A percentile compares a stretch with the other conserved stretches of the same genome.
Evolutionary conservation across 1,140 invertebrate genomes (phyloP).

Genomic region (Drosophila setifemur): DNA sequence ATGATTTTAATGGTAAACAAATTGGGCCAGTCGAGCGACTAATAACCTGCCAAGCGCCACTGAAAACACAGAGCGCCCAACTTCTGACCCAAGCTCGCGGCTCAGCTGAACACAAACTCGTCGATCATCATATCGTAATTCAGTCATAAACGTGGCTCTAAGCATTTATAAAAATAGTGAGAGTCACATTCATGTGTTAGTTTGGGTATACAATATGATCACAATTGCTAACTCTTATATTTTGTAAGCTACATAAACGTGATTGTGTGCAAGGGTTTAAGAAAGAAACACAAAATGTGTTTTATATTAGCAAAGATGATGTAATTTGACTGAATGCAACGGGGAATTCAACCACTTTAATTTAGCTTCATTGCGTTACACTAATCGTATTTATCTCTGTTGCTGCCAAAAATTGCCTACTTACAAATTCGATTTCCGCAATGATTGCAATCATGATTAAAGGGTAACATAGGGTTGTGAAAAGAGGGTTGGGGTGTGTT

Average conservation of each 20-base stretch:
- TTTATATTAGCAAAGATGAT: too few species aligned
- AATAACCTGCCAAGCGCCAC: slow-evolving; percentile 50
- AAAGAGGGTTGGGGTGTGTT: not conserved
- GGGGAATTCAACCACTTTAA: slow-evolving; percentile 11
- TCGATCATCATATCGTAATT: slow-evolving; percentile 54
- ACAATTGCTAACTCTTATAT: not conserved
- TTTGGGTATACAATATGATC: not conserved
- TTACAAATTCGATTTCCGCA: slow-evolving; percentile 76
- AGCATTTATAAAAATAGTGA: slow-evolving; percentile 63
- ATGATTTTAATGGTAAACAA: slow-evolving; percentile 70
- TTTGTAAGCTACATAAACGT: too few species aligned
- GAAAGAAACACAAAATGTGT: too few species aligned
- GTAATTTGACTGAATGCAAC: not conserved
- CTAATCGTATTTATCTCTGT: slow-evolving; percentile 63
- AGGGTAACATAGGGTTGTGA: slow-evolving; percentile 1
- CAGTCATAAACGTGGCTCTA: slow-evolving; percentile 63
- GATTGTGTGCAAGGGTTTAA: too few species aligned
- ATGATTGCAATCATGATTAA: slow-evolving; percentile 71
- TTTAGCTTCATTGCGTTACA: slow-evolving; percentile 63
- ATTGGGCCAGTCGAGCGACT: slow-evolving; percentile 51
- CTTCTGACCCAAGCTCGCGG: not conserved
- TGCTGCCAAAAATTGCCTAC: slow-evolving; percentile 62
- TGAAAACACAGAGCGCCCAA: slow-evolving; percentile 13
- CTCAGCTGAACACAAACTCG: slow-evolving; percentile 3
- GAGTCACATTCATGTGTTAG: slow-evolving; percentile 10